Conservation (phyloP, 2,113 vertebrate genomes). For the Eretmochelys imbricata region DNA sequence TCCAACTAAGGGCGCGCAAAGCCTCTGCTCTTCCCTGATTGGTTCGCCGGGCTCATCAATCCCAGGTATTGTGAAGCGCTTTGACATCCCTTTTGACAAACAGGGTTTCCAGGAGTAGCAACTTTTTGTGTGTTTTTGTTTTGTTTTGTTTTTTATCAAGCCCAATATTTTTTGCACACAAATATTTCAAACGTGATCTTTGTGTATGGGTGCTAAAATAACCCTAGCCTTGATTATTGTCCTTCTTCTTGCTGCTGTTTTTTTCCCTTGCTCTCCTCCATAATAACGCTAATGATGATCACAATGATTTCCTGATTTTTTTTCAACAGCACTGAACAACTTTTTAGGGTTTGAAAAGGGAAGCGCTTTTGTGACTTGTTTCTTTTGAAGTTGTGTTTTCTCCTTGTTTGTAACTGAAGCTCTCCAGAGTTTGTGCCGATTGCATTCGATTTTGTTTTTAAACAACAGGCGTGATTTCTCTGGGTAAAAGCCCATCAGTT, state of each 20-base stretch:
- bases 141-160: background rate
- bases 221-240: background rate
- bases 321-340: constrained; percentile 76
- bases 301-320: constrained; percentile 61
- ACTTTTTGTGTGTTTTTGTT: constrained; percentile 76
- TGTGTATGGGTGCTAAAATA: background rate
- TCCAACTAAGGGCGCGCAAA: constrained; percentile 90
- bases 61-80: constrained; percentile 92
- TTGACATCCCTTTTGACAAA: constrained; percentile 89
- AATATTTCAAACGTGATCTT: constrained; percentile 28
- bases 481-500: constrained; percentile 66
- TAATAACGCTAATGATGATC: constrained; percentile 16
- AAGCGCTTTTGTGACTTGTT: constrained; percentile 69
- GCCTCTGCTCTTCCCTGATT: constrained; percentile 86
- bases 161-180: background rate
- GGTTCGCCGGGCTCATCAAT: constrained; percentile 94
- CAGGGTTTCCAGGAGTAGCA: constrained; percentile 85
- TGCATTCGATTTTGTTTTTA: constrained; percentile 56
- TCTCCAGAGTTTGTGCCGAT: constrained; percentile 59
- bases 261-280: constrained; percentile 57
- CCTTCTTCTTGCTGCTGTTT: background rate
- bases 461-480: constrained; percentile 68
- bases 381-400: constrained; percentile 71
- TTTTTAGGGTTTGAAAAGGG: constrained; percentile 71
- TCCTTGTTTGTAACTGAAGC: constrained; percentile 71